Evolutionary conservation across 2,113 vertebrate species (phyloP), one percentile per base, ranked within the genome.

Genomic region (Takifugu flavidus): DNA sequence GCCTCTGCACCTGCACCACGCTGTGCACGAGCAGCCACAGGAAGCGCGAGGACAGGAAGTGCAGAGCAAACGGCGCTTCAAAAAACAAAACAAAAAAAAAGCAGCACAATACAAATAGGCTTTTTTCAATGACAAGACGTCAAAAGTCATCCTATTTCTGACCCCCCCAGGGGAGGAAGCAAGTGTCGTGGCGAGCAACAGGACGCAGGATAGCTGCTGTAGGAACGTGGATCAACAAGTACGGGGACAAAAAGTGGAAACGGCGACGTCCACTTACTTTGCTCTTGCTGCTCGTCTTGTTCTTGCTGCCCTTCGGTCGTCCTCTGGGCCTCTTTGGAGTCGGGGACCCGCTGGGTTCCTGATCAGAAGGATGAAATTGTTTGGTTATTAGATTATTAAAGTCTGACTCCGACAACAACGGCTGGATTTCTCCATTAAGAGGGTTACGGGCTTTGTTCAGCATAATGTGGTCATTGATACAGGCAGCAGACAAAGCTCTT

Each of bases 271-370:
- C 42, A 85, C 88, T 92, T 78, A 97, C 96, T 91, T 96, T 94
- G 85, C 87, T 91, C 90, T 96, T 95, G 4, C 87, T 1, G 28
- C 86, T 45, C 1, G 90, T 64, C 90, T 98, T 98, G 89, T 97
- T 98, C 88, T 94, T 98, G 91, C 95, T 98, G 75, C 95, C 96
- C 92, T 95, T 97, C 1, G 95, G 96, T 77, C 96, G 91, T 75
- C 95, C 95, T 57, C 95, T 92, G 80, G 95, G 90, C 91, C 94
- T 94, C 92, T 98, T 98, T 53, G 94, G 93, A 82, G 92, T 91
- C 0, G 95, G 95, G 64, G 95, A 95, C 62, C 94, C 95, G 0
- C 94, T 96, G 67, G 95, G 91, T 58, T 98, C 95, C 92, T 96
- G 90, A 12, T 11, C 26, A 62, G 10, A 11, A 10, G 44, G 14